phyloP scores from a whole-genome alignment of 2,113 vertebrate species.

The Antigone vipio region DNA sequence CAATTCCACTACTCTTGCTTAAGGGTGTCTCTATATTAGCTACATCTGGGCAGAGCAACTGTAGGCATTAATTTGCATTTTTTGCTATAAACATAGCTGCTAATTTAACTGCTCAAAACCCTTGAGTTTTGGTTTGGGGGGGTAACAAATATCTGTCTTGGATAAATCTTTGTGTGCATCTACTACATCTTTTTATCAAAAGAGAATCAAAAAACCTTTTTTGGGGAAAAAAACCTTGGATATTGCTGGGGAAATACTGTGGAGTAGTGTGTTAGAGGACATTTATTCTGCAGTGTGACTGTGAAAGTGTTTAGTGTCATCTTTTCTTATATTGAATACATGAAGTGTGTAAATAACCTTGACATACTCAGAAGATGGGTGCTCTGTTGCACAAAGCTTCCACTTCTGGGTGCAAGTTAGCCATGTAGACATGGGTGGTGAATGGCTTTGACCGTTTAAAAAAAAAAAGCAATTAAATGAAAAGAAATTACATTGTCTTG shows the following conservation, averaged over 20 bases:
- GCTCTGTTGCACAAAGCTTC: background rate
- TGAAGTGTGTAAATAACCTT: background rate
- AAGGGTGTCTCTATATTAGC: background rate
- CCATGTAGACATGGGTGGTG: rapidly evolving
- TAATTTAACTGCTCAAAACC: background rate
- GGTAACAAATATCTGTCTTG: background rate
- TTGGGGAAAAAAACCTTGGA: background rate
- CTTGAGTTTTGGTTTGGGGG: background rate
- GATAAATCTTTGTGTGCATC: background rate
- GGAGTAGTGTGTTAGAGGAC: rapidly evolving
- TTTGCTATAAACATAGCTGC: background rate
- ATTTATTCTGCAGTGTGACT: background rate
- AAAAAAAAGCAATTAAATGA: background rate
- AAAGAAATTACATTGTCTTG: background rate
- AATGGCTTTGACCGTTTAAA: background rate
- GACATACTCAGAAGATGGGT: background rate
- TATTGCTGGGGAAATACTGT: background rate
- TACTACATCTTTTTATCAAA: background rate
- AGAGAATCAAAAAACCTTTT: background rate
- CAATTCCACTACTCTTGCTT: background rate
- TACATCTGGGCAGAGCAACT: background rate
- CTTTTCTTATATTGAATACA: background rate
- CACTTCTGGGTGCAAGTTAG: rapidly evolving
- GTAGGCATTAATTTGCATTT: background rate
- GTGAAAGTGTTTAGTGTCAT: background rate